A percentile compares a stretch with the other conserved stretches of the same genome.
Evolutionary conservation across 2,888 invertebrate genomes (phyloP).

Genomic region (Lamellibrachia columna): DNA sequence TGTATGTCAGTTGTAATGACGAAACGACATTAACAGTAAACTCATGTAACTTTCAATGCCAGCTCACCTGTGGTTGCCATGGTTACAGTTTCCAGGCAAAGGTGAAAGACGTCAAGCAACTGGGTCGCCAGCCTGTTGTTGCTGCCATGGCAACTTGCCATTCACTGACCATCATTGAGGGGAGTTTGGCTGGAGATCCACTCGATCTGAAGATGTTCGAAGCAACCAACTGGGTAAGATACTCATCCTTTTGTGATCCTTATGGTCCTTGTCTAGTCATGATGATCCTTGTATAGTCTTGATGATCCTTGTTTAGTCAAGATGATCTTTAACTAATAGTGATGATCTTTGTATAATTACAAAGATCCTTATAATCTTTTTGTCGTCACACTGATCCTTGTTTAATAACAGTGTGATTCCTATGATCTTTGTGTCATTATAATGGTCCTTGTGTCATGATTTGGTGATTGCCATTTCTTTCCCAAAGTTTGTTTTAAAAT

Average conservation of each 20-base stretch:
- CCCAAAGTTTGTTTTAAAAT: too few relatives aligned
- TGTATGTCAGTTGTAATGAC: not conserved
- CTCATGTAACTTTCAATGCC: not conserved
- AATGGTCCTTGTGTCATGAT: too few relatives aligned
- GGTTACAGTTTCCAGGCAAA: not conserved
- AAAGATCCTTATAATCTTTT: too few relatives aligned
- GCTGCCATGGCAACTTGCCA: constrained; percentile 68
- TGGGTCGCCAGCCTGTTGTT: constrained; percentile 43
- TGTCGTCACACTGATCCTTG: too few relatives aligned
- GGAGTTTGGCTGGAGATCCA: constrained; percentile 66
- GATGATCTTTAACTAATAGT: too few relatives aligned
- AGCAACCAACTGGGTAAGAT: constrained; percentile 64
- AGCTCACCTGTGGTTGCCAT: constrained; percentile 13
- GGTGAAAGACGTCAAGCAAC: constrained; percentile 23
- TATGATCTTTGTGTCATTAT: too few relatives aligned
- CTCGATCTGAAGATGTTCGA: constrained; percentile 69
- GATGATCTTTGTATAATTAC: too few relatives aligned
- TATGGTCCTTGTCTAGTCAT: not conserved
- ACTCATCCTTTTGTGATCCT: not conserved
- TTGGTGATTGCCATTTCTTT: too few relatives aligned
- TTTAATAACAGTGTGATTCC: too few relatives aligned
- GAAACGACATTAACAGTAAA: not conserved
- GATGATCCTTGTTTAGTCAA: not conserved
- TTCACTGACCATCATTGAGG: constrained; percentile 66
- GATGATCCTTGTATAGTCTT: not conserved